These are phyloP conservation scores for Speoplatyrhinus poulsoni DNA, from an alignment of 2,113 vertebrate species.

Conservation along the genomic window DNA sequence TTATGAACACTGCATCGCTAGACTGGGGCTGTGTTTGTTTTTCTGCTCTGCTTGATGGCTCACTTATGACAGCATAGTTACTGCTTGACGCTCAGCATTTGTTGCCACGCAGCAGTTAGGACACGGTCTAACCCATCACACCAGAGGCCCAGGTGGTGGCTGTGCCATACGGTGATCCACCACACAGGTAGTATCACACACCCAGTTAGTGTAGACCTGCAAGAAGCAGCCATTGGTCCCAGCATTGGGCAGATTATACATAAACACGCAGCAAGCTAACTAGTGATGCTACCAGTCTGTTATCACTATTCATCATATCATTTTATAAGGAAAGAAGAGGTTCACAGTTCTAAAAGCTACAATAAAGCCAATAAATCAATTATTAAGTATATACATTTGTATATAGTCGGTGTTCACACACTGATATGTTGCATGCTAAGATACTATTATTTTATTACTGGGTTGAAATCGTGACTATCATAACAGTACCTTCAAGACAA, in stretches of 20 bases:
- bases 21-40: too few relatives aligned
- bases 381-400: neutral
- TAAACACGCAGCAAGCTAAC: neutral
- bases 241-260: neutral
- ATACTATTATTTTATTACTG: too few relatives aligned
- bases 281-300: neutral
- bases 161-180: slow-evolving; percentile 17
- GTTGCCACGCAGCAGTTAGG: neutral
- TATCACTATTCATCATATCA: neutral
- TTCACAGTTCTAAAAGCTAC: neutral
- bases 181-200: slow-evolving; percentile 41
- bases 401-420: neutral
- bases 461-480: too few relatives aligned
- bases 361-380: too few relatives aligned
- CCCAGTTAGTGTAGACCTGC: slow-evolving; percentile 48
- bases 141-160: slow-evolving; percentile 26
- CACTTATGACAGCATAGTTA: too few relatives aligned
- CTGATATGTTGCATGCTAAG: neutral
- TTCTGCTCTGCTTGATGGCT: too few relatives aligned
- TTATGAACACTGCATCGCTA: too few relatives aligned
- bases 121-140: slow-evolving; percentile 35
- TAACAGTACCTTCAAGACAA: slow-evolving; percentile 7
- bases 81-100: too few relatives aligned
- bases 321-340: neutral
- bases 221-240: slow-evolving; percentile 17